phyloP scores from a whole-genome alignment of 2,113 vertebrate species.

The Rynchops niger region DNA sequence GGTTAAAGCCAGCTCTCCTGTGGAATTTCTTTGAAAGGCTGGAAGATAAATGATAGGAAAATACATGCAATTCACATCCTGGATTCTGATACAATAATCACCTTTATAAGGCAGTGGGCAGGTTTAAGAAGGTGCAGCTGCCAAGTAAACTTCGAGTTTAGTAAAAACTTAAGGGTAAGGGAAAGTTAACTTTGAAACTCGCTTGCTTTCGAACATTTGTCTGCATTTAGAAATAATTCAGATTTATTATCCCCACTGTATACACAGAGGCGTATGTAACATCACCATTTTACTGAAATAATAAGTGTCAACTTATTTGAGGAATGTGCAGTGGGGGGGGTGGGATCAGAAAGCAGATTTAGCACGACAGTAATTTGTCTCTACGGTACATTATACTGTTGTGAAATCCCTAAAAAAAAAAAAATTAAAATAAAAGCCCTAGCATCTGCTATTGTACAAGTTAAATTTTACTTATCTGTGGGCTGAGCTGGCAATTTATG shows the following conservation, averaged over 20 bases:
- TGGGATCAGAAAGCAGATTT: constrained; percentile 46
- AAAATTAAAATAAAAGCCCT: neutral
- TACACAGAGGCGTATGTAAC: constrained; percentile 48
- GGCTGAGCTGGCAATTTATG: constrained; percentile 25
- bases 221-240: constrained; percentile 22
- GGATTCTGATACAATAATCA: neutral
- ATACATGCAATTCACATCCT: neutral
- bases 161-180: neutral
- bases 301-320: constrained; percentile 25
- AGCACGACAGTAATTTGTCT: constrained; percentile 39
- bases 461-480: constrained; percentile 36
- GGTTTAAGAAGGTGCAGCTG: neutral
- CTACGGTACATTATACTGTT: neutral
- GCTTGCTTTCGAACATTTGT: neutral
- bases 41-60: neutral
- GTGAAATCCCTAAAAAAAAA: constrained; percentile 20
- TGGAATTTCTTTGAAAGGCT: neutral
- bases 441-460: constrained; percentile 31
- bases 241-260: constrained; percentile 33
- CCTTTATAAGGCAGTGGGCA: neutral
- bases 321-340: neutral
- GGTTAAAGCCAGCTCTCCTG: neutral
- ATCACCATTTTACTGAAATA: neutral
- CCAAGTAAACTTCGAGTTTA: neutral
- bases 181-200: constrained; percentile 13